phyloP scores from a whole-genome alignment of 2,888 invertebrate species.

The Boloria selene region DNA sequence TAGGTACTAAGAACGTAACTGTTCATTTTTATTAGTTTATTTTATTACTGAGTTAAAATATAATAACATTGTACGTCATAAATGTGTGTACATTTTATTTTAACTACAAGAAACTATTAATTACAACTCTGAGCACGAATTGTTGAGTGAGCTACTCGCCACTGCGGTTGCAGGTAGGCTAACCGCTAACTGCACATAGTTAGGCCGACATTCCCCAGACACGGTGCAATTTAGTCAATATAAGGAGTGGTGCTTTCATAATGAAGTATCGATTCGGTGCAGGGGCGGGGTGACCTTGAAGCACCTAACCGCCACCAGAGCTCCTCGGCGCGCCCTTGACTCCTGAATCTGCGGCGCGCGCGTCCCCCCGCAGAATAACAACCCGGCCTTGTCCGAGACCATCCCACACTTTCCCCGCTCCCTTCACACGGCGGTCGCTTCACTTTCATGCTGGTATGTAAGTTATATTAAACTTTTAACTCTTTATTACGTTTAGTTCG shows the following conservation, averaged over 20 bases:
- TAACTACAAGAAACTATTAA: too few species aligned
- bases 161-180: too few species aligned
- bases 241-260: conserved; percentile 30
- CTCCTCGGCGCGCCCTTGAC: conserved; percentile 63
- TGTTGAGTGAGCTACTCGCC: too few species aligned
- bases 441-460: neutral
- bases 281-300: conserved; percentile 55
- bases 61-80: too few species aligned
- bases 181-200: neutral
- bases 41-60: too few species aligned
- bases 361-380: conserved; percentile 38
- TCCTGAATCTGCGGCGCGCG: conserved; percentile 44
- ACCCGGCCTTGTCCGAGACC: conserved; percentile 21
- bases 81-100: too few species aligned
- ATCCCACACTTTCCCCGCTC: conserved; percentile 24
- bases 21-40: too few species aligned
- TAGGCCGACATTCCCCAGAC: neutral
- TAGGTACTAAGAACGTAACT: too few species aligned
- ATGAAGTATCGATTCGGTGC: conserved; percentile 56
- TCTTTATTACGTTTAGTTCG: neutral
- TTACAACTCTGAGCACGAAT: too few species aligned
- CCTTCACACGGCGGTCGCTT: conserved; percentile 9
- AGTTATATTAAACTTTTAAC: neutral
- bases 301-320: conserved; percentile 54
- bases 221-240: conserved; percentile 2